These are phyloP conservation scores for Ailuropoda melanoleuca DNA, from an alignment of 2,113 vertebrate species.

Conservation along the genomic window DNA sequence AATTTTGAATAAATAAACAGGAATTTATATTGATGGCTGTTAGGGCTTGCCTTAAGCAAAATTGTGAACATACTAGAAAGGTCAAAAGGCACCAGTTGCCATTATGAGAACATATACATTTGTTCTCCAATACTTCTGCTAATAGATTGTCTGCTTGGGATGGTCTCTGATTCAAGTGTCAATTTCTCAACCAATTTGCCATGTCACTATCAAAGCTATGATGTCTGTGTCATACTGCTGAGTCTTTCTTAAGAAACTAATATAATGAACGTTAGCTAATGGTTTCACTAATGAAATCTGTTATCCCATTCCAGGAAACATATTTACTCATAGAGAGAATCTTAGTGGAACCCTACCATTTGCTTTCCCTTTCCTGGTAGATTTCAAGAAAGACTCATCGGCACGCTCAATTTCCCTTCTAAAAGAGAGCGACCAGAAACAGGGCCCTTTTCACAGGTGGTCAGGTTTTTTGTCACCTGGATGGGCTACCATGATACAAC, in stretches of 20 bases:
- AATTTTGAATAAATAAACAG: neutral
- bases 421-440: neutral
- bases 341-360: neutral
- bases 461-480: neutral
- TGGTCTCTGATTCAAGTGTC: neutral
- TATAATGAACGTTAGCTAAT: neutral
- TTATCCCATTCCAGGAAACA: neutral
- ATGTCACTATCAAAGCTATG: neutral
- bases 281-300: neutral
- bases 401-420: neutral
- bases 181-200: neutral
- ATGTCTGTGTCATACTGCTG: neutral
- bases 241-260: neutral
- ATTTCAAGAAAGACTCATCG: neutral
- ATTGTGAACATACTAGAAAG: neutral
- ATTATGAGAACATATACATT: neutral
- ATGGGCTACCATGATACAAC: fast-evolving
- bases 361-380: neutral
- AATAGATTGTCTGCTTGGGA: neutral
- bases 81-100: neutral
- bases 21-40: neutral
- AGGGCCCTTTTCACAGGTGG: neutral
- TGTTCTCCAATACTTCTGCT: neutral
- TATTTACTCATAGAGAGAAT: neutral
- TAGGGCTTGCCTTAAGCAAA: neutral